A percentile compares a stretch with the other conserved stretches of the same genome.
Conservation (phyloP, 2,797 vertebrate species). For the Karalla daura region DNA sequence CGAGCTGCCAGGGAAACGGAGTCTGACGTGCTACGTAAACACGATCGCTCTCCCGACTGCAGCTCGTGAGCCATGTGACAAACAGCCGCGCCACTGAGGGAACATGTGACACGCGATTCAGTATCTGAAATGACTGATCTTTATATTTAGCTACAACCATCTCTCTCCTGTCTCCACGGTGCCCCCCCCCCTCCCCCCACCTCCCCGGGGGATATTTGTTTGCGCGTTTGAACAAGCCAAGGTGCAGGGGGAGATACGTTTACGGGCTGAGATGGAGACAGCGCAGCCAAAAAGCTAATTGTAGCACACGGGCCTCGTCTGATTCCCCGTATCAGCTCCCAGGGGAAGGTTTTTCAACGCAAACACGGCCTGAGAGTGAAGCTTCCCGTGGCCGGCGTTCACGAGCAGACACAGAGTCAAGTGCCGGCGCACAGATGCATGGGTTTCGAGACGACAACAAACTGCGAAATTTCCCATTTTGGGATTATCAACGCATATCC, state of each 20-base stretch:
- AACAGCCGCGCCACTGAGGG: neutral
- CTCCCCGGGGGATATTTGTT: neutral
- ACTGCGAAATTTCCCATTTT: no score
- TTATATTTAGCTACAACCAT: slow-evolving; percentile 1
- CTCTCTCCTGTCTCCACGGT: neutral
- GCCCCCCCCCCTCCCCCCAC: neutral
- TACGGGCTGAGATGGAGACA: neutral
- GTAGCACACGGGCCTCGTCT: slow-evolving; percentile 1
- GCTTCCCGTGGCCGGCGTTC: no score
- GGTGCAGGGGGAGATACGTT: neutral
- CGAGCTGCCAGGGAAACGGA: slow-evolving; percentile 11
- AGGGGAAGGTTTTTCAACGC: no score
- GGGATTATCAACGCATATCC: no score
- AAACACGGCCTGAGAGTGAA: no score
- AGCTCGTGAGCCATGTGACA: slow-evolving; percentile 34
- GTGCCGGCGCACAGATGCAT: no score
- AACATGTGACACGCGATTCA: slow-evolving; percentile 15
- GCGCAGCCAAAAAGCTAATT: neutral
- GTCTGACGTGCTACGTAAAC: slow-evolving; percentile 41
- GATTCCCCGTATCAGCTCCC: neutral
- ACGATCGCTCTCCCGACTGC: slow-evolving; percentile 27
- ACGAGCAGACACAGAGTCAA: no score
- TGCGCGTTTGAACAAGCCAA: neutral
- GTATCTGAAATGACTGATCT: neutral
- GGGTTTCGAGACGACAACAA: no score